phyloP scores from a whole-genome alignment of 2,888 invertebrate genomes.

The Arrhopalites spinosus region DNA sequence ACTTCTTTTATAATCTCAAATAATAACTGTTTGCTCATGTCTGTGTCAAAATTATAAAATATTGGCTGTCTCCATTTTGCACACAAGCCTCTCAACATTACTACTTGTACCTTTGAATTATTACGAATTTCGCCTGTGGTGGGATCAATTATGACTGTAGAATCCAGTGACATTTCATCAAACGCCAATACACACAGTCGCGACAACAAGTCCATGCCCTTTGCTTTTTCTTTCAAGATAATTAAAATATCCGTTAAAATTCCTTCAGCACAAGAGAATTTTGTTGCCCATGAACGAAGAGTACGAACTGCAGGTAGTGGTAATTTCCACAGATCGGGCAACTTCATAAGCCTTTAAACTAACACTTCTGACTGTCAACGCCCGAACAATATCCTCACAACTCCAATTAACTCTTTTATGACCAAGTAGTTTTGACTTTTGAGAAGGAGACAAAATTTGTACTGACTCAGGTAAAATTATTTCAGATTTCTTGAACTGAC shows the following conservation, averaged over 20 bases:
- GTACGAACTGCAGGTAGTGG: constrained; percentile 41
- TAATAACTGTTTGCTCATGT: constrained; percentile 37
- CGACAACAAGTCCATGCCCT: not conserved
- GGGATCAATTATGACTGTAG: constrained; percentile 27
- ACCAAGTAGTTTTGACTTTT: too few species aligned
- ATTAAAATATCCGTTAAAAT: constrained; percentile 37
- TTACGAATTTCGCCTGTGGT: constrained; percentile 30
- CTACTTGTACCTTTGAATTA: constrained; percentile 43
- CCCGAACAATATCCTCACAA: constrained; percentile 29
- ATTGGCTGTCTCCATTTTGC: constrained; percentile 46
- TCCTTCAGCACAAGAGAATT: constrained; percentile 36
- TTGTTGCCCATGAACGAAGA: constrained; percentile 38
- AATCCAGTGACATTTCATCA: constrained; percentile 46
- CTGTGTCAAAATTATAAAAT: constrained; percentile 44
- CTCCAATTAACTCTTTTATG: constrained; percentile 32
- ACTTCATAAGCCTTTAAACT: constrained; percentile 37
- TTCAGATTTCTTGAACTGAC: too few species aligned
- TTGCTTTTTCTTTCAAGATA: constrained; percentile 21
- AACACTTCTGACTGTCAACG: constrained; percentile 35
- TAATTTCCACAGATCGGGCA: constrained; percentile 1
- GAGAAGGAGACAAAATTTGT: too few species aligned
- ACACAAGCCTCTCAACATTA: constrained; percentile 35
- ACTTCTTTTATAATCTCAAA: constrained; percentile 27
- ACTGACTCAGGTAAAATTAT: too few species aligned
- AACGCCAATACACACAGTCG: constrained; percentile 34